Percentiles rank a stretch among this genome's conserved stretches.
Evolutionary conservation across 2,888 invertebrate species (phyloP).

Genomic region (Leptodirus hochenwartii): DNA sequence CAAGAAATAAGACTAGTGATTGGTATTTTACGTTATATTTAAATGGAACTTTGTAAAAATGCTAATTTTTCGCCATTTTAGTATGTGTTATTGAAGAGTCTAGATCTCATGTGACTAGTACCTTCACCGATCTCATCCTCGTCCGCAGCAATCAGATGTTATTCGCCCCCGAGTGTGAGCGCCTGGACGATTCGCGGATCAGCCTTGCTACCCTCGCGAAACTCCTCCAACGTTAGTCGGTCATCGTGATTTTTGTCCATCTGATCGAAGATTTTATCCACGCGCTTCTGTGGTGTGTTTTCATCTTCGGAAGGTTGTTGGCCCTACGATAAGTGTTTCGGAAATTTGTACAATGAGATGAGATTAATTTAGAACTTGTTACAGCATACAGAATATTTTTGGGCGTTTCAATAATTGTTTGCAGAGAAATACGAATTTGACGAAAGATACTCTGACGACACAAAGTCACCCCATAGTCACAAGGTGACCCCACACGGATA

Average conservation of each 20-base stretch:
- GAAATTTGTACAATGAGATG: no score
- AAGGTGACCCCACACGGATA: no score
- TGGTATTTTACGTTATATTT: background rate
- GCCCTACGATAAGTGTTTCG: constrained; percentile 46
- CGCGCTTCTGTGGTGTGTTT: constrained; percentile 86
- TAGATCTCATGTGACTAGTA: constrained; percentile 1
- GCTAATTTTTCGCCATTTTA: background rate
- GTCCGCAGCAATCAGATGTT: constrained; percentile 21
- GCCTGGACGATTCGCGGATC: constrained; percentile 98
- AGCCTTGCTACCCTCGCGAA: constrained; percentile 94
- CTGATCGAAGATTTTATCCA: constrained; percentile 96
- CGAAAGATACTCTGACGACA: no score
- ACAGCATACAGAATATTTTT: no score
- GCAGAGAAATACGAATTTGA: no score
- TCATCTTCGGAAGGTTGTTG: constrained; percentile 81
- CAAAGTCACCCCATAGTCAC: no score
- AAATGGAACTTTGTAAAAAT: background rate
- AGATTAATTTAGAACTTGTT: constrained; percentile 2
- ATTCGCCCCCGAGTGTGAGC: constrained; percentile 65
- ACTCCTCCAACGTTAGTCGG: constrained; percentile 85
- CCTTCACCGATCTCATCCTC: constrained; percentile 19
- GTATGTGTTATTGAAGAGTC: constrained; percentile 4
- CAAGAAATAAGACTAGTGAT: no score
- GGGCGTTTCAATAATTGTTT: no score
- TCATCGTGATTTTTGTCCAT: constrained; percentile 99